Base-by-base conservation (phyloP, 2,888 invertebrate species). In the Sminthurides aquaticus region DNA sequence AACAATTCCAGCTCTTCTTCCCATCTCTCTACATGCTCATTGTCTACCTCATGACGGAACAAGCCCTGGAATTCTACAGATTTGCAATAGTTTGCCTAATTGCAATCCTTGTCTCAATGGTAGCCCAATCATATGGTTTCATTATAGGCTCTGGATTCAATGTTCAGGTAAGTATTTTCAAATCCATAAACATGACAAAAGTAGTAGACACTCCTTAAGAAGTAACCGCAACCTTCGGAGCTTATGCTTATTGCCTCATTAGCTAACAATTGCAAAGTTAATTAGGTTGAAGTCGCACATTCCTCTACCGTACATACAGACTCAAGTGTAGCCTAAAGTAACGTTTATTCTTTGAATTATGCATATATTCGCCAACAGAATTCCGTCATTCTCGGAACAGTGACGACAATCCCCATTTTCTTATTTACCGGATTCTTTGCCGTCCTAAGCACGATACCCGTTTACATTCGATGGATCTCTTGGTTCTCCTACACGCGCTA, bases 401-500 rank as follows among this genome's bases (percentile, higher is more conserved):
- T 34, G 15, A 34, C 43, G 5, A 34, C 43, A 34, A 34, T 34
- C 15, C 43, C 43, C 5, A 34, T 34, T 34, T 34, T 34, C 43
- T 15, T 34, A 5, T 34, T 34, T 15, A 34, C 43, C 8, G 43
- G 43, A 34, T 34, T 34, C 15, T 34, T 34, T 15, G 43, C 43
- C 43, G 15, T 34, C 15, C 15, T 34, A 15, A 34, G 15, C 15
- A 34, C 43, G 43, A 34, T 34, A 11, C 43, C 43, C 15, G 43
- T 5, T 34, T 34, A 34, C 15, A 5, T 34, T 34, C 43, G 43
- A 15, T 34, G 43, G 43, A 34, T 34, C 43, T 34, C 43, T 5
- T 34, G 15, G 8, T 11, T 34, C 15, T 34, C 43, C 43, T 34
- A 34, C 43, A 34, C 43, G 79, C 84, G 94, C 65, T 93, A 93